Evolutionary conservation across 2,797 vertebrate genomes (phyloP).

Genomic region (Dermochelys coriacea): DNA sequence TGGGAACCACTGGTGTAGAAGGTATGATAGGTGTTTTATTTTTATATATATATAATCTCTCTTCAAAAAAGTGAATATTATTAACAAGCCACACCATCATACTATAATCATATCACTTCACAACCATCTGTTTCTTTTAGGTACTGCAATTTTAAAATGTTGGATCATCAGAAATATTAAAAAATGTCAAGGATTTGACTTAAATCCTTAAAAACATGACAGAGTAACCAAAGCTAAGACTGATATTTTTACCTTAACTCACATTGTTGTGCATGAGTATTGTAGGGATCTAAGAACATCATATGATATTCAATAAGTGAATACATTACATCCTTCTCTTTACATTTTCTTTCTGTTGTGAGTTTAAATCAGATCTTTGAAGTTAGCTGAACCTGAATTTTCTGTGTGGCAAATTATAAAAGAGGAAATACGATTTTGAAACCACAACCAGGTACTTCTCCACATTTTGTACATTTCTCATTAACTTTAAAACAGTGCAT

Average conservation of each 20-base stretch:
- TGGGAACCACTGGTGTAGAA: neutral
- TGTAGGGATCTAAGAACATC: neutral
- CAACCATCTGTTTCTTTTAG: neutral
- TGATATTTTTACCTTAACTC: neutral
- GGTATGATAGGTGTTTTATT: neutral
- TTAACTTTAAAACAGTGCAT: no score
- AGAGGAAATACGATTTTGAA: neutral
- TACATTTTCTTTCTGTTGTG: neutral
- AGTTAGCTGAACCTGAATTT: neutral
- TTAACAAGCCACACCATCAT: neutral
- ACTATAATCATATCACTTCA: neutral
- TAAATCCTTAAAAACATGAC: neutral
- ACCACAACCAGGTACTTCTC: neutral
- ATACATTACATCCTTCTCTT: neutral
- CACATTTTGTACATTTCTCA: no score
- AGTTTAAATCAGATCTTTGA: neutral
- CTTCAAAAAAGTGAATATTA: neutral
- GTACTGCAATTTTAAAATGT: neutral
- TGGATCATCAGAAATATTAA: neutral
- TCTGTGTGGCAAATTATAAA: neutral
- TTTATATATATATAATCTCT: neutral
- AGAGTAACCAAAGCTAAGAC: neutral
- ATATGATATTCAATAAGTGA: neutral
- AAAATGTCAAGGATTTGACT: neutral
- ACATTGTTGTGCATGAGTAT: neutral